Base-by-base conservation (phyloP, 2,113 vertebrate genomes). In the Thamnophis sirtalis region DNA sequence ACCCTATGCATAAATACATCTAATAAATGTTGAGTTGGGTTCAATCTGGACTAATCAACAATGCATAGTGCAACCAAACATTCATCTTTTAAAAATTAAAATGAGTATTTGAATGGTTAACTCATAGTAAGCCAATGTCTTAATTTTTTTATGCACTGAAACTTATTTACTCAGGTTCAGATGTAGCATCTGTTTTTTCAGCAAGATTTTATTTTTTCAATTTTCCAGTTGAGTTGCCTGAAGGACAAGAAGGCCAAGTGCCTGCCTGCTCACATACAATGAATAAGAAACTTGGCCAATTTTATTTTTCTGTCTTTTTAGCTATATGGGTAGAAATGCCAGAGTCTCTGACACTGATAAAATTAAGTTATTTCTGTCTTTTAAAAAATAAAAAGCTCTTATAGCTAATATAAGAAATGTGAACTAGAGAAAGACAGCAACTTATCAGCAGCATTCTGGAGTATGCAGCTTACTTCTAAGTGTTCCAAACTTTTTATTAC, bases 191-290 rank as follows among this genome's bases (percentile, higher is more conserved):
- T 90, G 93, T 60, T 92, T 92, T 92, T 92, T 90, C 84, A n/a
- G 13, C 55, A 33, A 90, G 84, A 90, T 92, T 92, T 91, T 91
- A 55, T 50, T 91, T 91, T 93, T 92, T 93, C 90, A 93, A 91
- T 93, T 93, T 93, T 93, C 90, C 90, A 93, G 84, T 84, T 92
- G 90, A 92, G 60, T 90, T 93, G 58, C 60, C 84, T 90, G 93
- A 90, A 90, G 91, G 88, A 93, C 88, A 84, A 53, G 58, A 85
- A 89, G 48, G 48, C 54, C 93, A 93, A 53, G n/a, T 92, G 53
- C 58, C 48, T 92, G 53, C 91, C 90, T 4, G 49, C 84, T 87
- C 84, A 58, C 84, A 87, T 89, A 93, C 93, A 92, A 84, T 58
- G 91, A 92, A 91, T 80, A n/a, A 93, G n/a, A 53, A 58, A 19